These are phyloP conservation scores for Arothron firmamentum DNA, from an alignment of 2,113 vertebrate species.

Conservation along the genomic window DNA sequence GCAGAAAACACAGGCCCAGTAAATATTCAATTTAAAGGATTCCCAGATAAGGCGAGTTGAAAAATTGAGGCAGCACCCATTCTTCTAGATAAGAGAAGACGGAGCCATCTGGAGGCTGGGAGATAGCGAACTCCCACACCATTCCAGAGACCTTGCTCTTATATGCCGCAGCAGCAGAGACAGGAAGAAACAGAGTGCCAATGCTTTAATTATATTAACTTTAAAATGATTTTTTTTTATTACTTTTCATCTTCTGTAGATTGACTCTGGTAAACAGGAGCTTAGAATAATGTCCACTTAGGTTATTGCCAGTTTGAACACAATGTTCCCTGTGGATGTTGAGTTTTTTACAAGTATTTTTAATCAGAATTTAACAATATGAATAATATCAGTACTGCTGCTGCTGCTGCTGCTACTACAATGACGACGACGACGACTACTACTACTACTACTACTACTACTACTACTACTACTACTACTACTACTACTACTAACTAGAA, in stretches of 20 bases:
- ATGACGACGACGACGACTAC: no score
- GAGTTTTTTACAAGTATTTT: no score
- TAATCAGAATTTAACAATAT: no score
- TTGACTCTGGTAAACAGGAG: slow-evolving; percentile 61
- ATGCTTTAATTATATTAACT: slow-evolving; percentile 73
- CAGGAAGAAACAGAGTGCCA: slow-evolving; percentile 62
- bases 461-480: no score
- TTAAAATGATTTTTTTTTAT: slow-evolving; percentile 75
- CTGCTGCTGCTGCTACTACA: no score
- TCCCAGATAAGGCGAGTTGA: slow-evolving; percentile 78
- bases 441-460: no score
- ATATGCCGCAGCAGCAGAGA: slow-evolving; percentile 66
- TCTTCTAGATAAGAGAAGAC: slow-evolving; percentile 82
- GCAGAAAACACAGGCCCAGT: slow-evolving; percentile 77
- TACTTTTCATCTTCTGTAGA: slow-evolving; percentile 47
- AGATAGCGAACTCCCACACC: slow-evolving; percentile 81
- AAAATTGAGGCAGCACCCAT: slow-evolving; percentile 81
- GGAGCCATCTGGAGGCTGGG: slow-evolving; percentile 79
- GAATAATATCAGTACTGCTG: no score
- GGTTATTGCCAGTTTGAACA: slow-evolving; percentile 15
- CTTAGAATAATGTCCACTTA: slow-evolving; percentile 27
- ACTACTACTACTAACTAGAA: no score
- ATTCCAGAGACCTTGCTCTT: slow-evolving; percentile 74
- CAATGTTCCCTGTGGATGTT: neutral
- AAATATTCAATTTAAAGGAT: slow-evolving; percentile 85